Percentiles rank a stretch among this genome's conserved stretches.
Conservation (phyloP, 2,113 vertebrate genomes). For the Strix aluco region DNA sequence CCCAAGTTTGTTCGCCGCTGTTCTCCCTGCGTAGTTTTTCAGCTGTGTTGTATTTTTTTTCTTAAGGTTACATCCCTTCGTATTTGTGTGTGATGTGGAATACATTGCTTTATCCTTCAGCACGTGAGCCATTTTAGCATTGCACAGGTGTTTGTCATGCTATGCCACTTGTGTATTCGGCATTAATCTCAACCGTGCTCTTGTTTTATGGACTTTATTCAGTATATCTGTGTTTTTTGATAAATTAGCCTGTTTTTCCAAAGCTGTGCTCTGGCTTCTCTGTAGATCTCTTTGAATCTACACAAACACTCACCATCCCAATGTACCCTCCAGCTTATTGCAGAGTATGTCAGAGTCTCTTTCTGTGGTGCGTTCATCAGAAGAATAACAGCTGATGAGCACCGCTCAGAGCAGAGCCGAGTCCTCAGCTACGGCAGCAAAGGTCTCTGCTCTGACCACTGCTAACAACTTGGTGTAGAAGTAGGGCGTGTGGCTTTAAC, state of each 20-base stretch:
- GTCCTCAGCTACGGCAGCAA: not conserved
- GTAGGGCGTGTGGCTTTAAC: not conserved
- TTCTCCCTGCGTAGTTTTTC: not conserved
- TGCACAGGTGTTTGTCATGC: rapidly evolving
- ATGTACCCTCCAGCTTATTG: not conserved
- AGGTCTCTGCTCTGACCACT: not conserved
- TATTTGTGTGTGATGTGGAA: not conserved
- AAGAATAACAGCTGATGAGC: not conserved
- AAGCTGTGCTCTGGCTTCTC: not conserved
- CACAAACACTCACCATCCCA: not conserved
- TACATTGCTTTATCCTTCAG: not conserved
- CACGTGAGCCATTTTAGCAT: rapidly evolving
- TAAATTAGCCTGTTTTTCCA: not conserved
- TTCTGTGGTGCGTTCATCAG: not conserved
- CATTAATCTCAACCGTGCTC: not conserved
- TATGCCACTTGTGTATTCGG: rapidly evolving
- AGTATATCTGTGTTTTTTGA: not conserved
- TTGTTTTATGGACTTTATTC: not conserved
- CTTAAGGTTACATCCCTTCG: not conserved
- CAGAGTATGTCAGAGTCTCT: not conserved
- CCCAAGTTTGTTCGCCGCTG: rapidly evolving
- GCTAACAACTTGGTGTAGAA: not conserved
- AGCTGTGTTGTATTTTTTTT: not conserved
- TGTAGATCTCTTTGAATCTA: not conserved
- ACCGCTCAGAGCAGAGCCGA: rapidly evolving